Base-by-base conservation (phyloP, 1,140 invertebrate genomes). In the Drosophila repleta region DNA sequence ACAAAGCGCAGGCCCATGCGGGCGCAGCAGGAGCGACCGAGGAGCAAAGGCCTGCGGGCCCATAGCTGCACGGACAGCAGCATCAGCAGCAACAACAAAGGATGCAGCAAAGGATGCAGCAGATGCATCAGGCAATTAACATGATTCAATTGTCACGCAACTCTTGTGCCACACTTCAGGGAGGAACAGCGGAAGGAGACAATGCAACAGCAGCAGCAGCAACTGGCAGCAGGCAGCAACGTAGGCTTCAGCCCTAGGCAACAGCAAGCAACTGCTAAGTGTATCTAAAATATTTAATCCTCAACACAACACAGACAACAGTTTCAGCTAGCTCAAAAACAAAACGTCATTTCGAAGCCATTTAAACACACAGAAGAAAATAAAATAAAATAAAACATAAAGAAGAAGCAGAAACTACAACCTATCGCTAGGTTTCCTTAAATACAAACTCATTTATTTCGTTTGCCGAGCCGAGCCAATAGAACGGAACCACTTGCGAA, bases 121-220 rank as follows among this genome's bases (percentile, higher is more conserved):
- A 82, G 83, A 82, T 66, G 78, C 72, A 87, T 67, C 62, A 72
- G 83, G 79, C 83, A 88, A 88, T 88, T 88, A 88, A 89, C 84
- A 88, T 88, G 83, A 88, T 88, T 88, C 76, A 88, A 83, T 88
- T 83, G 84, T 62, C 83, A 76, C 61, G 73, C 76, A 79, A 83
- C 79, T 83, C 79, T 79, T 79, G 83, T 88, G 83, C 83, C 83
- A 88, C 79, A 88, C 63, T 79, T 76, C 73, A 79, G 79, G 84
- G 73, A 75, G 48, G 46, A n/a, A 20, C 43, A 26, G 52, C 26
- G 35, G 52, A 17, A 20, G 46, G 17, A 68, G 53, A 53, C 10
- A 35, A 35, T 18, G 61, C 58, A 41, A 39, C 48, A 66, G 62
- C 53, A 62, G 15, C 11, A 46, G 37, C 37, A 62, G 13, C 20